Percentiles rank a stretch among this genome's conserved stretches.
These are phyloP conservation scores for Toxotes jaculatrix DNA, from an alignment of 2,113 vertebrate species.

Conservation along the genomic window DNA sequence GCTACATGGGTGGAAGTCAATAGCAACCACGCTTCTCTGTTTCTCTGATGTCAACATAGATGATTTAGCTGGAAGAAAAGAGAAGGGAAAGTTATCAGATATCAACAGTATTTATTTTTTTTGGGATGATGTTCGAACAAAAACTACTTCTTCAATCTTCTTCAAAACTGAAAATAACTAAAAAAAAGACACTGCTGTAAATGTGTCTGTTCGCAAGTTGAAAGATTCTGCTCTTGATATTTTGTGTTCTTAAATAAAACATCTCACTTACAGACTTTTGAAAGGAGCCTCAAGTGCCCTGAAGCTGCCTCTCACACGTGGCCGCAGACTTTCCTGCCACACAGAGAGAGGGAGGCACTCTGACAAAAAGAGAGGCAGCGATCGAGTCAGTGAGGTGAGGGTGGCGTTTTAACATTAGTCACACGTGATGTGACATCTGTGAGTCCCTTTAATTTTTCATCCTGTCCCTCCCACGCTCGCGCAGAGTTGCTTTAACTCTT, in stretches of 20 bases:
- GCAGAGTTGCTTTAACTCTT: not conserved
- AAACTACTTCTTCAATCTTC: too few species aligned
- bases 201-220: too few species aligned
- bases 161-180: too few species aligned
- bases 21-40: not conserved
- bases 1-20: not conserved
- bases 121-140: too few species aligned
- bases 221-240: too few species aligned
- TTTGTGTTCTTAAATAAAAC: not conserved
- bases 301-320: not conserved
- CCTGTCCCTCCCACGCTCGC: not conserved
- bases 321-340: not conserved
- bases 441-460: conserved; percentile 52
- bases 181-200: too few species aligned
- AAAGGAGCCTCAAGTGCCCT: not conserved
- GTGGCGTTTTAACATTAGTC: conserved; percentile 32
- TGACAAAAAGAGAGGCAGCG: not conserved
- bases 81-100: not conserved
- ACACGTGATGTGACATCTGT: conserved; percentile 45
- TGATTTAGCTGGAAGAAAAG: not conserved
- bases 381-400: not conserved
- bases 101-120: too few species aligned
- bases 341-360: not conserved
- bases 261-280: not conserved
- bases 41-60: not conserved